Conservation (phyloP, 2,888 invertebrate species). For the Meiosimyza platycephala region DNA sequence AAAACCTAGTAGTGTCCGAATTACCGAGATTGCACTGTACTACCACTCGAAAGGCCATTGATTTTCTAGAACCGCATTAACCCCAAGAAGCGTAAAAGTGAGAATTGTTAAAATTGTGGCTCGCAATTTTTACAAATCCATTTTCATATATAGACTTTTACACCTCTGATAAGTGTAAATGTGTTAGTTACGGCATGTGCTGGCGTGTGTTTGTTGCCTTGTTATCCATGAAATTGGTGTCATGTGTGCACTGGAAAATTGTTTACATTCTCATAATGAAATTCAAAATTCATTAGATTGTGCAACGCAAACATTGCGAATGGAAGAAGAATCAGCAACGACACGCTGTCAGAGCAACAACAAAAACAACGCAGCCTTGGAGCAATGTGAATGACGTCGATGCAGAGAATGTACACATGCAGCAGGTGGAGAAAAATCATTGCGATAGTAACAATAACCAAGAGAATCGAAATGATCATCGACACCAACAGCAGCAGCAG, state of each 20-base stretch:
- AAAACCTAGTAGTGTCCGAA: no score
- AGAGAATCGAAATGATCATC: neutral
- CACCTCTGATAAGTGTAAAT: no score
- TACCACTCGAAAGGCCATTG: no score
- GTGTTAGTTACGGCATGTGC: neutral
- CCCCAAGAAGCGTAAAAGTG: no score
- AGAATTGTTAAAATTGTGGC: no score
- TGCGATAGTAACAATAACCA: neutral
- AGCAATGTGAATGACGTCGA: neutral
- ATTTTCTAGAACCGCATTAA: no score
- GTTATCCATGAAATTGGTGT: conserved; percentile 10
- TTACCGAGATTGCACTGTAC: no score
- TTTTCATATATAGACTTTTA: no score
- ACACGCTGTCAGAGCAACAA: neutral
- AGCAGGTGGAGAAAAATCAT: neutral
- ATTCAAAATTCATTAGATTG: conserved; percentile 23
- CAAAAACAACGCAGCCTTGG: neutral
- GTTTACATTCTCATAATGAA: conserved; percentile 12
- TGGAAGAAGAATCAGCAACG: conserved; percentile 3
- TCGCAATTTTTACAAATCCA: no score
- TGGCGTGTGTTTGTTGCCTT: neutral
- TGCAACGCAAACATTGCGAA: conserved; percentile 16
- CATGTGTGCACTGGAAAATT: conserved; percentile 3
- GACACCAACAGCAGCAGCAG: neutral
- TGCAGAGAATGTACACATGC: no score